Base-by-base conservation (phyloP, 1,140 invertebrate species). In the Adelges cooleyi region DNA sequence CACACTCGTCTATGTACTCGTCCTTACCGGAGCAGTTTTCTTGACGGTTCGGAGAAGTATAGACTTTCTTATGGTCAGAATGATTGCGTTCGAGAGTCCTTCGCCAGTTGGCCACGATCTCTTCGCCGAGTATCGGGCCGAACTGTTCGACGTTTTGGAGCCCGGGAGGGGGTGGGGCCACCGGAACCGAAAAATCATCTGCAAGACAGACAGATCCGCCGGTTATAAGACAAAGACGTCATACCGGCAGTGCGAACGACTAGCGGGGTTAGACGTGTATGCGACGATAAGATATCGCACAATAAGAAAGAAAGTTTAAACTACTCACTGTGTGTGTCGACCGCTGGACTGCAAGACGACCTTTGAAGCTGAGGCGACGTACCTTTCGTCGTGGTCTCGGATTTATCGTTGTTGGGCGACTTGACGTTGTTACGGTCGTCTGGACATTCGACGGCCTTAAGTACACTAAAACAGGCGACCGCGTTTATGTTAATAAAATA, bases 81-180 rank as follows among this genome's bases (percentile, higher is more conserved):
- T 22, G 25, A 62, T 80, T 80, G 59, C 81, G 77, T 74, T 86
- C 84, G 71, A 86, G 78, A 69, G 81, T 82, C 70, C 84, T 80
- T 72, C 85, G 80, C 85, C 85, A 88, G 73, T 85, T 84, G 69
- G 84, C 84, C 68, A 86, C 85, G 69, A 87, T 84, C 74, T 87
- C 85, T 75, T 87, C 85, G 71, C 85, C 85, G 65, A 87, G 77
- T 67, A 86, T 79, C 44, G 81, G 81, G 70, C 83, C 82, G 73
- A 85, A 86, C 25, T 81, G 79, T 73, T 86, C 83, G 70, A 85
- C 83, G 72, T 82, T 84, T 74, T 84, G 82, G 29, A 83, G 79
- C 56, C 80, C 76, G 42, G 81, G 81, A 23, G 59, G 66, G 65
- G 66, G 67, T 46, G 51, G 23, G 23, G 53, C 18, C 66, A 51